Base-by-base conservation (phyloP, 2,888 invertebrate genomes). In the Alcis repandata region DNA sequence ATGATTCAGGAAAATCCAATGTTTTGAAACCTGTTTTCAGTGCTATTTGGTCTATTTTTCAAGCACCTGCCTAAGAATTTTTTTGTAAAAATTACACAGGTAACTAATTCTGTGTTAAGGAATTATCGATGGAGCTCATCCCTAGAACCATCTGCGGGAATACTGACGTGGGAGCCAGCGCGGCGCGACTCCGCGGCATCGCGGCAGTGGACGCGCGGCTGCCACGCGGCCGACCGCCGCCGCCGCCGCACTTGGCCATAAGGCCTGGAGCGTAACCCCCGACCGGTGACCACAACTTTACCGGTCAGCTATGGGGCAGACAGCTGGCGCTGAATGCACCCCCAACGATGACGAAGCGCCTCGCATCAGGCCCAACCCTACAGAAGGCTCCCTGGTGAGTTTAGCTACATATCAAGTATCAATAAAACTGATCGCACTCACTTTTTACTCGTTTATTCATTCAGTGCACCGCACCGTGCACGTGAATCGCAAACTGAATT, bases 311-410 rank as follows among this genome's bases (percentile, higher is more conserved):
- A 95, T 95, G 95, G 95, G 93, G 77, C 93, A 93, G 79, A 87
- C 88, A 56, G 78, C 94, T 80, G 94, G 94, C 81, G 91, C 91
- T 76, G 94, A 94, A 80, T 92, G 92, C 79, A 90, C 93, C 69
- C 93, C 92, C 0, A 94, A 93, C 69, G 90, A 94, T 56, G 94
- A 94, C 63, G 93, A 94, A 63, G 92, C 94, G 74, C 94, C 94
- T 57, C 94, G 92, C 79, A 94, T 93, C 73, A 89, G 88, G 60
- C 88, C 88, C 64, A 92, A 94, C 70, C 92, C 94, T 36, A 91
- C 94, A 1, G 94, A 94, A 72, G 87, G 85, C 68, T 94, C 94
- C 62, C 79, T 94, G 91, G 95, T 95, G 77, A 93, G 94, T 83
- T 38, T 43, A 15, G n/a, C 33, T 72, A 63, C 43, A 49, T 72